phyloP scores from a whole-genome alignment of 1,140 invertebrate genomes.

The Heliothis virescens region DNA sequence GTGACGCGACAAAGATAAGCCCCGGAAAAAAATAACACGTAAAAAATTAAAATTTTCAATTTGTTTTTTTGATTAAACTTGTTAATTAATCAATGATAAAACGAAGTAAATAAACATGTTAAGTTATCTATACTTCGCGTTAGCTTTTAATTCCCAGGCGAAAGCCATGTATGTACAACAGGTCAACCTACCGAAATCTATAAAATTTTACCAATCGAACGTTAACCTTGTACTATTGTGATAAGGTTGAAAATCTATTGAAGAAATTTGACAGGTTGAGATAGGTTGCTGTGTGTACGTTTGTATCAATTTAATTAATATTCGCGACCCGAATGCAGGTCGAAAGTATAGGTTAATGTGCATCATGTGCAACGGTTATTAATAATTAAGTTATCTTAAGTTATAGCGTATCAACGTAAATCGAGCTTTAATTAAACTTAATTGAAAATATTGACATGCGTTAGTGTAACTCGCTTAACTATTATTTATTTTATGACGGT shows the following conservation, averaged over 20 bases:
- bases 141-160: constrained; percentile 3
- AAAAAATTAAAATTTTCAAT: no score
- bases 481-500: no score
- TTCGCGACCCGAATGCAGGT: neutral
- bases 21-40: no score
- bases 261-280: no score
- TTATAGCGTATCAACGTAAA: neutral
- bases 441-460: neutral
- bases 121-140: constrained; percentile 11
- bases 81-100: neutral
- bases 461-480: no score
- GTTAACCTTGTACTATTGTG: no score
- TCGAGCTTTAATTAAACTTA: constrained; percentile 6
- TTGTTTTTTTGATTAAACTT: neutral
- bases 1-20: no score
- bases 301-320: neutral
- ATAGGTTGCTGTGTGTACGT: no score
- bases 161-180: neutral
- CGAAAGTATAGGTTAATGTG: neutral
- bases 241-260: no score
- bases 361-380: neutral
- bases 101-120: constrained; percentile 6
- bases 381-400: neutral
- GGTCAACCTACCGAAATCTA: neutral
- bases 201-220: no score